phyloP scores from a whole-genome alignment of 2,888 invertebrate species.

The Leptinotarsa tumamoca region DNA sequence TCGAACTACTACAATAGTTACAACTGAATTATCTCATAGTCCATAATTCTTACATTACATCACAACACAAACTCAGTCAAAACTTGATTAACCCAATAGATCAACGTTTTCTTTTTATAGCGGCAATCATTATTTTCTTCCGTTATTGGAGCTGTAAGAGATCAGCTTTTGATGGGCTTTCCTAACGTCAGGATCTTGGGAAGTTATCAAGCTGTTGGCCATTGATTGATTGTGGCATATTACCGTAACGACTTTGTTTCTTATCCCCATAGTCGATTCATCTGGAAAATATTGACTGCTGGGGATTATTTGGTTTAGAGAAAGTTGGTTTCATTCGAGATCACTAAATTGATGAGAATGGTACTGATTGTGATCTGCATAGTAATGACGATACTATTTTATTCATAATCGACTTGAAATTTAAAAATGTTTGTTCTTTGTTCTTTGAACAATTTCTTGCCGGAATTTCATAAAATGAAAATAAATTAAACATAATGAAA shows the following conservation, averaged over 20 bases:
- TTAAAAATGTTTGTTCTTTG: too few relatives aligned
- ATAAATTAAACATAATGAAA: too few relatives aligned
- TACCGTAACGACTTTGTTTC: slow-evolving; percentile 47
- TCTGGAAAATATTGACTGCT: slow-evolving; percentile 36
- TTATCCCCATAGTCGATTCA: slow-evolving; percentile 30
- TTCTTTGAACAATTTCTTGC: too few relatives aligned
- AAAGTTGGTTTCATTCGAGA: neutral
- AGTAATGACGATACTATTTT: too few relatives aligned
- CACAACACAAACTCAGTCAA: slow-evolving; percentile 25
- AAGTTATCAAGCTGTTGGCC: slow-evolving; percentile 53
- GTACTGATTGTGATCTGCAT: neutral
- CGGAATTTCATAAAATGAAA: too few relatives aligned
- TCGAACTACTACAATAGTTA: slow-evolving; percentile 11
- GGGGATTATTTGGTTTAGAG: slow-evolving; percentile 23
- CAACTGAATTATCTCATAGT: slow-evolving; percentile 9
- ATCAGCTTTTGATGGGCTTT: slow-evolving; percentile 43
- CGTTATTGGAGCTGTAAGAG: slow-evolving; percentile 40
- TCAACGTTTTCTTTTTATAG: slow-evolving; percentile 42
- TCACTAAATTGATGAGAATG: neutral
- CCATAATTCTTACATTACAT: slow-evolving; percentile 22
- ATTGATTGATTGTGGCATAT: slow-evolving; percentile 54
- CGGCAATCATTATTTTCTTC: slow-evolving; percentile 41
- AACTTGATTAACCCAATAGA: slow-evolving; percentile 43
- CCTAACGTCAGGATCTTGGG: slow-evolving; percentile 30
- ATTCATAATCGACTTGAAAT: too few relatives aligned